phyloP scores from a whole-genome alignment of 2,113 vertebrate species.

The Naja naja region DNA sequence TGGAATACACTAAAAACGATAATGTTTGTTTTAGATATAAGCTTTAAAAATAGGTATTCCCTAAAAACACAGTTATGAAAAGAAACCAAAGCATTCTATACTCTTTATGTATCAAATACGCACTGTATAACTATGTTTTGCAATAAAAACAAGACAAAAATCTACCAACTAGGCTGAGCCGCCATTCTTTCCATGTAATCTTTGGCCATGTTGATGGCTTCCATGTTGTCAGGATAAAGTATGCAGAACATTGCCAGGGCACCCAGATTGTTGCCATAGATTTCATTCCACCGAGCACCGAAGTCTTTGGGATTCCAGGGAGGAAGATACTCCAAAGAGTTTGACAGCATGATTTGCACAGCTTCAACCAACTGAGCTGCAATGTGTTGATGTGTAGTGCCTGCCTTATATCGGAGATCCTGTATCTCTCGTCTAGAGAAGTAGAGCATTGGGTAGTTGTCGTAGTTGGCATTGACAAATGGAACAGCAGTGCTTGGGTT shows the following conservation, averaged over 20 bases:
- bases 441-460: slow-evolving; percentile 95
- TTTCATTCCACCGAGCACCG: slow-evolving; percentile 94
- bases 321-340: slow-evolving; percentile 87
- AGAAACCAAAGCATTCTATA: not conserved
- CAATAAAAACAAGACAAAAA: slow-evolving; percentile 76
- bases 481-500: slow-evolving; percentile 77
- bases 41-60: not conserved
- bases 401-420: slow-evolving; percentile 74
- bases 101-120: not conserved
- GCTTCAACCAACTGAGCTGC: slow-evolving; percentile 80
- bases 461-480: slow-evolving; percentile 90
- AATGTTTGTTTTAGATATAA: not conserved
- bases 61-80: not conserved
- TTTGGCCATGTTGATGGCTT: slow-evolving; percentile 84
- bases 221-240: slow-evolving; percentile 88
- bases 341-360: slow-evolving; percentile 87
- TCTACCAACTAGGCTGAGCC: slow-evolving; percentile 99
- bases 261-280: slow-evolving; percentile 96
- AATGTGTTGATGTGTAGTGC: slow-evolving; percentile 79
- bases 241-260: slow-evolving; percentile 94
- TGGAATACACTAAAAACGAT: not conserved
- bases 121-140: not conserved
- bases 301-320: slow-evolving; percentile 91
- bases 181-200: slow-evolving; percentile 99
- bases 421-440: slow-evolving; percentile 82